Conservation (phyloP, 2,113 vertebrate genomes). For the Rallus limicola region DNA sequence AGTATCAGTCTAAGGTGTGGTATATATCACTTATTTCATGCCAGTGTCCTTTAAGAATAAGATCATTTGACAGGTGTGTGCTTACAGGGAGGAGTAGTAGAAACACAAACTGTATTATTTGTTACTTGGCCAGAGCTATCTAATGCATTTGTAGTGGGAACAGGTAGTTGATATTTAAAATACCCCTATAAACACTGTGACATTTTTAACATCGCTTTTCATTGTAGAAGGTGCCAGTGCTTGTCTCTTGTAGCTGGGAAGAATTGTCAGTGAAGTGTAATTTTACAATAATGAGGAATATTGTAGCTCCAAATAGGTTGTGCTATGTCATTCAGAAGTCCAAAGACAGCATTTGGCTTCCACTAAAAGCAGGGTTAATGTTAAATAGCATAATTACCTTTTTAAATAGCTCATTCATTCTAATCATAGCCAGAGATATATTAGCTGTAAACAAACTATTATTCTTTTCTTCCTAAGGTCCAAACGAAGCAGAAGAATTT, state of each 20-base stretch:
- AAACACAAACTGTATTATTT: neutral
- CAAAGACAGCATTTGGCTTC: neutral
- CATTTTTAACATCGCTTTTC: neutral
- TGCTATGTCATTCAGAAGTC: neutral
- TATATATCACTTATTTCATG: neutral
- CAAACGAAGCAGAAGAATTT: slow-evolving; percentile 92
- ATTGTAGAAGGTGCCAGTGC: neutral
- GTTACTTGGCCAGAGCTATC: neutral
- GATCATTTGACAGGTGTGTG: neutral
- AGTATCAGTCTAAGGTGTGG: neutral
- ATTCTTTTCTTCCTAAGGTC: slow-evolving; percentile 76
- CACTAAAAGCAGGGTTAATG: neutral
- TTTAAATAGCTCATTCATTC: neutral
- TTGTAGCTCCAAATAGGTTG: neutral
- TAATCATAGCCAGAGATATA: neutral
- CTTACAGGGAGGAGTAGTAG: neutral
- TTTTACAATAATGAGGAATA: neutral
- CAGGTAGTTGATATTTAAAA: neutral
- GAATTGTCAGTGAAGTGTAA: neutral
- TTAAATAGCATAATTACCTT: neutral
- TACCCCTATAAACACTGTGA: neutral
- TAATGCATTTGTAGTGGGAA: neutral
- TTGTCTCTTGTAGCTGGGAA: neutral
- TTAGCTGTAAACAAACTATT: neutral
- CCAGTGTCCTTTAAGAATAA: neutral